phyloP scores from a whole-genome alignment of 2,888 invertebrate species.

The Clusia tigrina region DNA sequence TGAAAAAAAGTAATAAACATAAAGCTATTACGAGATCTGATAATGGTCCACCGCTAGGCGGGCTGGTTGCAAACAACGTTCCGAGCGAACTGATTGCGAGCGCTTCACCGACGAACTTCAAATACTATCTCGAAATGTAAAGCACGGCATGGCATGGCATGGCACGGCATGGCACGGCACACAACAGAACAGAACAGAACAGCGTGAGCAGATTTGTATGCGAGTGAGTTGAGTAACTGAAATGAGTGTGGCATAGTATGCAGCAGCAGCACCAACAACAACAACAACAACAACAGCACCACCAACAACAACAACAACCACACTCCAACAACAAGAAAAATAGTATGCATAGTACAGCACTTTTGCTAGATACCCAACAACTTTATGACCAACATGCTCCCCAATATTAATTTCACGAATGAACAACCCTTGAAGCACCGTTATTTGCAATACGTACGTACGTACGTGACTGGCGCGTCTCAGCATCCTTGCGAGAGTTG shows the following conservation, averaged over 20 bases:
- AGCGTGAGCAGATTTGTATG: not conserved
- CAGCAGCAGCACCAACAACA: too few species aligned
- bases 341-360: slow-evolving; percentile 40
- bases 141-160: not conserved
- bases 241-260: too few species aligned
- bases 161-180: not conserved
- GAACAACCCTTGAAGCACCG: slow-evolving; percentile 56
- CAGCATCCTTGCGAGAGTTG: not conserved
- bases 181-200: not conserved
- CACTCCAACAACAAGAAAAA: slow-evolving; percentile 31
- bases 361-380: slow-evolving; percentile 20
- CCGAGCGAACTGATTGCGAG: slow-evolving; percentile 24
- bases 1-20: slow-evolving; percentile 57
- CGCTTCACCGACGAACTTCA: slow-evolving; percentile 13
- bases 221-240: too few species aligned
- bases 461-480: not conserved
- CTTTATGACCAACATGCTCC: slow-evolving; percentile 34
- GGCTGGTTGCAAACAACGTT: slow-evolving; percentile 43
- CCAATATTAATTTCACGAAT: slow-evolving; percentile 56
- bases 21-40: slow-evolving; percentile 59
- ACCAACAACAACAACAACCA: too few species aligned
- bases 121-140: not conserved
- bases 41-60: slow-evolving; percentile 51
- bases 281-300: too few species aligned
- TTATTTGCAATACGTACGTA: slow-evolving; percentile 32